phyloP scores from a whole-genome alignment of 2,113 vertebrate genomes.

The Laticauda laticaudata region DNA sequence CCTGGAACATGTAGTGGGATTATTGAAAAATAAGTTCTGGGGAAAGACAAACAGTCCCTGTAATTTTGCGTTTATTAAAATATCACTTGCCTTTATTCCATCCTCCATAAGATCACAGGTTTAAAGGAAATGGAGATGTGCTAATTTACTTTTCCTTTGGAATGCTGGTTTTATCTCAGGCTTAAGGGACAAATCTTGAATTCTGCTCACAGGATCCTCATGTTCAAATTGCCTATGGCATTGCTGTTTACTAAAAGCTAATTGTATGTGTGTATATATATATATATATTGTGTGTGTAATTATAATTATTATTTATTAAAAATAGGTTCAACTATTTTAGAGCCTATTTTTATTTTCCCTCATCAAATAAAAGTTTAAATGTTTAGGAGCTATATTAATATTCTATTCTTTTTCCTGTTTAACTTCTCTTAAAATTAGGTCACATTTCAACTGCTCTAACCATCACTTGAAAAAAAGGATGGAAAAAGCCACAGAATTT shows the following conservation, averaged over 20 bases:
- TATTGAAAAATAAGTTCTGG: neutral
- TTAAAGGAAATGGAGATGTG: neutral
- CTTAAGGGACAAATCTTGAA: neutral
- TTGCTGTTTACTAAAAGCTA: neutral
- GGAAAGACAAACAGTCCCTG: neutral
- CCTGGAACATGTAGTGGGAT: neutral
- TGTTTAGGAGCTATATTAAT: neutral
- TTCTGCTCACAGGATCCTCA: neutral
- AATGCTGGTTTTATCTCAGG: neutral
- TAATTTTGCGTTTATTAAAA: neutral
- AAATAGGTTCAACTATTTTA: neutral
- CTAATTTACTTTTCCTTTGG: neutral
- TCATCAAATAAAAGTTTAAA: fast-evolving
- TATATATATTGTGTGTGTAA: no score
- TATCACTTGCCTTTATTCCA: neutral
- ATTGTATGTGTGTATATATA: neutral
- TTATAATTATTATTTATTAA: neutral
- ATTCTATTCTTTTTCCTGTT: conserved; percentile 1
- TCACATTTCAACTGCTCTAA: neutral
- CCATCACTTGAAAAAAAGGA: conserved; percentile 32
- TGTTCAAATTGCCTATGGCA: neutral
- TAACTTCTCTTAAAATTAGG: neutral
- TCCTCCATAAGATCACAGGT: neutral
- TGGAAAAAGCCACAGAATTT: conserved; percentile 73
- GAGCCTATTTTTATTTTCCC: neutral